Evolutionary conservation across 2,113 vertebrate species (phyloP).

Genomic region (Cardinalis cardinalis): DNA sequence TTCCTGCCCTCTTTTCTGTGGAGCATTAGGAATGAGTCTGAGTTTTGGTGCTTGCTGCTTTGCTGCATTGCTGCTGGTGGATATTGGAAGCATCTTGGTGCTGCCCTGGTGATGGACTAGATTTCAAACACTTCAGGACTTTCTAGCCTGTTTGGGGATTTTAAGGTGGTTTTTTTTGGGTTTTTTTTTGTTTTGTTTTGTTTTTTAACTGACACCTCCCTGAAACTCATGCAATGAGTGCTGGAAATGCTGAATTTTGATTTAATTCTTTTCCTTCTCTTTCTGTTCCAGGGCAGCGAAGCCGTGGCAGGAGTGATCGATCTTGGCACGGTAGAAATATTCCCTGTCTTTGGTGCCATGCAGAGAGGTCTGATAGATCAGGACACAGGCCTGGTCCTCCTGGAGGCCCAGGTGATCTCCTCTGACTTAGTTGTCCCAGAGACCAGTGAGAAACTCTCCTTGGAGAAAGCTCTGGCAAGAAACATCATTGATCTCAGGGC

Average conservation of each 20-base stretch:
- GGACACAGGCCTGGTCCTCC: conserved; percentile 83
- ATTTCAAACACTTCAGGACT: not conserved
- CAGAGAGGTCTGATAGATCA: conserved; percentile 93
- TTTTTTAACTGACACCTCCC: not conserved
- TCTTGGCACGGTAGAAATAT: conserved; percentile 91
- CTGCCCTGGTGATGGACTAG: conserved; percentile 49
- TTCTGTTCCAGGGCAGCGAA: conserved; percentile 73
- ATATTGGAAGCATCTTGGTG: conserved; percentile 55
- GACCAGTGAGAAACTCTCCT: conserved; percentile 73
- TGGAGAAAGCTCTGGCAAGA: conserved; percentile 78
- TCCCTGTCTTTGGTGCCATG: conserved; percentile 88
- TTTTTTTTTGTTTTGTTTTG: not conserved
- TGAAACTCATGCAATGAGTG: not conserved
- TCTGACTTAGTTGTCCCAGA: conserved; percentile 84
- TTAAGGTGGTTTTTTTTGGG: not conserved
- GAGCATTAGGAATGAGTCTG: not conserved
- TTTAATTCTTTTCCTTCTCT: conserved; percentile 29
- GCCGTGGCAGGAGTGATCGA: conserved; percentile 92
- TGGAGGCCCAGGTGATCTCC: conserved; percentile 88
- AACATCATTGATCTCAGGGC: conserved; percentile 77
- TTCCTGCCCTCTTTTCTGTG: not conserved
- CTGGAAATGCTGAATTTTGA: not conserved
- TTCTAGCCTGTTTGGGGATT: conserved; percentile 9
- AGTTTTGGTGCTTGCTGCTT: conserved; percentile 55
- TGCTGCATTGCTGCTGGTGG: not conserved